Base-by-base conservation (phyloP, 2,888 invertebrate species). In the Drosophila pegasa region DNA sequence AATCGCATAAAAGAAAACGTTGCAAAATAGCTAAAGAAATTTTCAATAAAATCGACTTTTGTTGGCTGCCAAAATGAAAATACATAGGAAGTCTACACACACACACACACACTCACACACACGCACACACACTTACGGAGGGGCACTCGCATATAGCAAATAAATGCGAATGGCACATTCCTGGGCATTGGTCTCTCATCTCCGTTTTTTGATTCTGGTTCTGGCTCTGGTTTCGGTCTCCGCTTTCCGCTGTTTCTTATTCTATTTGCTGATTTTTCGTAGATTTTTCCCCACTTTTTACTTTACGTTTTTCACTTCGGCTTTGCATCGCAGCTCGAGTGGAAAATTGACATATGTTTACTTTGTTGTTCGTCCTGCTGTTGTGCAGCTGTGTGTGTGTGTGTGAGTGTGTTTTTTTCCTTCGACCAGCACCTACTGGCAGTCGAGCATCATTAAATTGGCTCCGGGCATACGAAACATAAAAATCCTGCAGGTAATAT, bases 331-430 rank as follows among this genome's bases (percentile, higher is more conserved):
- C 84, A 82, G 76, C 76, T 87, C 89, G 73, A 87, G 87, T 85
- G 89, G 85, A 89, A 87, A 87, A 89, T 87, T 87, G 87, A 88
- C 89, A 88, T 87, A 88, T 87, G 88, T 89, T 89, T 82, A 89
- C 88, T 82, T 82, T 88, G 76, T 82, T 87, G 62, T 64, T 65
- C 43, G 52, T 56, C 57, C 22, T 55, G 47, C 63, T 75, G 45
- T 57, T 68, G 65, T 55, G 51, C 47, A 61, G 20, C 33, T 10
- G 18, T 33, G 31, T 48, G n/a, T 71, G 50, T 71, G 54, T 20
- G 56, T 41, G 50, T 51, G 58, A 48, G 14, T 52, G 40, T 33
- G 38, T 50, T 18, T 48, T 55, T 64, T 65, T 37, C 51, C 55
- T 60, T 55, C 50, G 63, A 55, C 50, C 61, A 74, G 52, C 71